Conservation (phyloP, 2,797 vertebrate genomes). For the Rhincodon typus region DNA sequence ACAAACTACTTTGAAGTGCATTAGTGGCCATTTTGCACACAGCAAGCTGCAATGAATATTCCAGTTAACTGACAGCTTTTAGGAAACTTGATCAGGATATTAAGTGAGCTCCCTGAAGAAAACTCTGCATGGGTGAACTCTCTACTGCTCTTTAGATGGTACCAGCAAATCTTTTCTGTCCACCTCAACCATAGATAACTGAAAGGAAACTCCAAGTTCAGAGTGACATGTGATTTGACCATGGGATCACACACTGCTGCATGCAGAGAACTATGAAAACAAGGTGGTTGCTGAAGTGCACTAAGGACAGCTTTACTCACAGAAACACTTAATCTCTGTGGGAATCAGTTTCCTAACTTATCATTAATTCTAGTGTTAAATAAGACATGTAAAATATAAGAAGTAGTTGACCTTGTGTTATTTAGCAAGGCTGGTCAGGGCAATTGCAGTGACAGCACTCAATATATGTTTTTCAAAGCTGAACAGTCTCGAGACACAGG, state of each 20-base stretch:
- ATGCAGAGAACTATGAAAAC: background rate
- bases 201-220: background rate
- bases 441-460: background rate
- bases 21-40: background rate
- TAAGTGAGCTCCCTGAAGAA: background rate
- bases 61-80: background rate
- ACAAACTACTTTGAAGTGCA: background rate
- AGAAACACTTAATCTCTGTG: background rate
- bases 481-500: background rate
- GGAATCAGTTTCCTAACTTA: background rate
- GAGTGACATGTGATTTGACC: background rate
- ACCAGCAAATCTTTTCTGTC: background rate
- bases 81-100: background rate
- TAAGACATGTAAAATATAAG: background rate
- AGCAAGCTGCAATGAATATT: background rate
- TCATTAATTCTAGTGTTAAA: background rate
- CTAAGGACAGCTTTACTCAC: background rate
- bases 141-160: background rate
- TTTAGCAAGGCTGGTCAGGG: background rate
- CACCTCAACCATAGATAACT: background rate
- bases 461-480: background rate
- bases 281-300: background rate
- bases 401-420: slow-evolving; percentile 5
- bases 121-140: background rate
- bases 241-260: background rate